A percentile compares a stretch with the other conserved stretches of the same genome.
Evolutionary conservation across 2,113 vertebrate species (phyloP).

Genomic region (Chaetura pelagica): DNA sequence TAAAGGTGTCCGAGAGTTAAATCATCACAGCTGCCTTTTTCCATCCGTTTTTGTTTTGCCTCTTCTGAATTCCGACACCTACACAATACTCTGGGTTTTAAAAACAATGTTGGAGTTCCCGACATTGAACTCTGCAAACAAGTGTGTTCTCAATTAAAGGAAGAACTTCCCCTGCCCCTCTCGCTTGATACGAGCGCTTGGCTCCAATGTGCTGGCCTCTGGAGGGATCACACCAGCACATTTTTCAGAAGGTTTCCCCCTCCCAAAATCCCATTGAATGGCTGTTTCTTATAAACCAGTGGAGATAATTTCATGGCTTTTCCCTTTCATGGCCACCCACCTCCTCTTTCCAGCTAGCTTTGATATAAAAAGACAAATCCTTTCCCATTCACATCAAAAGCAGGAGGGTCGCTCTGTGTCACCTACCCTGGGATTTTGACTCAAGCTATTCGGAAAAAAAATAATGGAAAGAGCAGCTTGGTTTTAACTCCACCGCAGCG

Average conservation of each 20-base stretch:
- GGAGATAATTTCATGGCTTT: conserved; percentile 64
- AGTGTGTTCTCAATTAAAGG: conserved; percentile 72
- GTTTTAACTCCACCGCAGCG: conserved; percentile 20
- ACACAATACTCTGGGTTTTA: conserved; percentile 45
- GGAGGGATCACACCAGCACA: conserved; percentile 60
- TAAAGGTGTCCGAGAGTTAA: conserved; percentile 44
- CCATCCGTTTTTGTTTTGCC: conserved; percentile 55
- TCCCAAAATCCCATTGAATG: conserved; percentile 40
- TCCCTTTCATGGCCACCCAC: conserved; percentile 66
- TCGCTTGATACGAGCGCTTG: background rate
- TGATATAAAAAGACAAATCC: conserved; percentile 70
- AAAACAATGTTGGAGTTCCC: conserved; percentile 67
- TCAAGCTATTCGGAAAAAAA: conserved; percentile 29
- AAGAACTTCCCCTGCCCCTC: conserved; percentile 49
- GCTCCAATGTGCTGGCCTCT: conserved; percentile 47
- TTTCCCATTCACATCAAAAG: conserved; percentile 69
- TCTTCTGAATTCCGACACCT: conserved; percentile 68
- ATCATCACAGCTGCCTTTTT: conserved; percentile 63
- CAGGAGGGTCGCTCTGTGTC: conserved; percentile 53
- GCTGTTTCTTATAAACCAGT: conserved; percentile 68
- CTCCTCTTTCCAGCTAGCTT: conserved; percentile 59
- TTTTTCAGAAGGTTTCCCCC: conserved; percentile 65
- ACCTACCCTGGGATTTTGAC: conserved; percentile 59
- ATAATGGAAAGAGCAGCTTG: conserved; percentile 53
- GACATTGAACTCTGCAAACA: conserved; percentile 61